These are phyloP conservation scores for Arbacia lixula DNA, from an alignment of 53 echinoderm and acorn worm species.

Conservation along the genomic window DNA sequence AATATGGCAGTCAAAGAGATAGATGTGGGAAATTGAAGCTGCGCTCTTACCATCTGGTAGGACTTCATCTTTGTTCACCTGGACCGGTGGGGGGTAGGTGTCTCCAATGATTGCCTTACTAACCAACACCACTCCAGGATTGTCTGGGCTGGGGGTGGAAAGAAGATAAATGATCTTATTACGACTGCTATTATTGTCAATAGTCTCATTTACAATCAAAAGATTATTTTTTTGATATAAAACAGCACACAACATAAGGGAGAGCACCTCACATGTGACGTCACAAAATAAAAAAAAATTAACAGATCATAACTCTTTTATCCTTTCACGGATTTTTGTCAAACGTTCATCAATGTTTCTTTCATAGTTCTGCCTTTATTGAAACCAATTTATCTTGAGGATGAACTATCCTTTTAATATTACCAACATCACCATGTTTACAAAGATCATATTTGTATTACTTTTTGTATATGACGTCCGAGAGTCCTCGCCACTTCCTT, in stretches of 20 bases:
- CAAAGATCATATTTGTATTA: slow-evolving; percentile 37
- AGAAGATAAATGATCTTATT: no score
- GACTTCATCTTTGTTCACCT: slow-evolving; percentile 55
- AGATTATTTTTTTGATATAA: no score
- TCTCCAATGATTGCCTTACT: slow-evolving; percentile 88
- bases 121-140: slow-evolving; percentile 85
- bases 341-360: not conserved
- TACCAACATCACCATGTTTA: no score
- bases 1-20: no score
- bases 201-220: no score
- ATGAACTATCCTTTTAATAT: no score
- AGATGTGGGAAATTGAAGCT: no score
- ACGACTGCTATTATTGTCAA: no score
- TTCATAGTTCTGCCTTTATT: not conserved
- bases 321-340: not conserved
- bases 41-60: slow-evolving; percentile 59
- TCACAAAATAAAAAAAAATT: not conserved
- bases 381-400: no score
- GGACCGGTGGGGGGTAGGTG: slow-evolving; percentile 61
- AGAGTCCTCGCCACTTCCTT: slow-evolving; percentile 61
- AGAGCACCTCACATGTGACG: no score
- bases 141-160: slow-evolving; percentile 60
- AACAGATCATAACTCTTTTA: not conserved
- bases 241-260: no score
- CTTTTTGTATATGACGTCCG: slow-evolving; percentile 87